A percentile compares a stretch with the other conserved stretches of the same genome.
phyloP scores from a whole-genome alignment of 2,113 vertebrate species.

The Petaurus breviceps region DNA sequence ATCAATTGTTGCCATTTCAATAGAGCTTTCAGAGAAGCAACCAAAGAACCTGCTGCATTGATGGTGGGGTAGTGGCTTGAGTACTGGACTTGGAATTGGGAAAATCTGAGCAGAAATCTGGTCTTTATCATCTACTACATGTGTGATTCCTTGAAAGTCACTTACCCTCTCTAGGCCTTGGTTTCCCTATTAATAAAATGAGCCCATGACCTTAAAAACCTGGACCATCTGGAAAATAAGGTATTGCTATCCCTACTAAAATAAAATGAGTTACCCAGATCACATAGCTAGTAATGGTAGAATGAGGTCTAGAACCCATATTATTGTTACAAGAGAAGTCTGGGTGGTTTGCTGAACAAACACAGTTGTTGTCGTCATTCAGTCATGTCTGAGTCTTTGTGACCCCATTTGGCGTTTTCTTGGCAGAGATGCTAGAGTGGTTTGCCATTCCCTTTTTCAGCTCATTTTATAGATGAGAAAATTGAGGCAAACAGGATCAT shows the following conservation, averaged over 20 bases:
- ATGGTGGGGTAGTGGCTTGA: neutral
- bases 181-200: neutral
- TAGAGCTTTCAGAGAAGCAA: neutral
- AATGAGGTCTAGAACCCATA: neutral
- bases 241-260: neutral
- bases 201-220: neutral
- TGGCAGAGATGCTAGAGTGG: neutral
- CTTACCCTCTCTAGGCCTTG: neutral
- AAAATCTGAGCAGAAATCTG: neutral
- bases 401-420: neutral
- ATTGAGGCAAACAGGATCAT: neutral
- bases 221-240: neutral
- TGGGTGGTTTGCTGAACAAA: neutral
- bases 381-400: neutral
- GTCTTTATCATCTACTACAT: neutral
- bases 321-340: neutral
- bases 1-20: neutral
- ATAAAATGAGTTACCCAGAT: neutral
- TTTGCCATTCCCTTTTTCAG: neutral
- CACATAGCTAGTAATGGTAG: neutral
- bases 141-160: neutral
- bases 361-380: neutral
- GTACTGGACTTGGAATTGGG: neutral
- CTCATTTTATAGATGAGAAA: neutral
- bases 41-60: neutral